Base-by-base conservation (phyloP, 2,113 vertebrate species). In the Menidia beryllina region DNA sequence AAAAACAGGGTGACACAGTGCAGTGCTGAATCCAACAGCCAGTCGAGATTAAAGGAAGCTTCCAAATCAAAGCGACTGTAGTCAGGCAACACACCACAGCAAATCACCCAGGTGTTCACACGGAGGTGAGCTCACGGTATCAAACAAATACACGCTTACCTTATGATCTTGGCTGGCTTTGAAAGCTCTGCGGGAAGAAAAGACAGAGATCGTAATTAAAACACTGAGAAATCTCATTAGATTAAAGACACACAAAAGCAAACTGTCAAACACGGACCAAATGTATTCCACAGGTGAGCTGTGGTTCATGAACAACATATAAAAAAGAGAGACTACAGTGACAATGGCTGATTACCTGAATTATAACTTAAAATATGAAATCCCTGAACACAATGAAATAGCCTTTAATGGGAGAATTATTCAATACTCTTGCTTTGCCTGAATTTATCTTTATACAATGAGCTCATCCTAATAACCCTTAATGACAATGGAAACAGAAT, bases 161-260 rank as follows among this genome's bases (percentile, higher is more conserved):
- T 94, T 94, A 72, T 89, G 88, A 30, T 93, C 91, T 63, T 74
- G 86, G 1, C 30, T 88, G 0, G 70, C 71, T 78, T 90, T 85
- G 82, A 86, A 87, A 66, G 89, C 85, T 91, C 93, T 93, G 82
- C 82, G 77, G 60, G 80, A 8, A 77, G 54, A 58, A 45, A 41
- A 62, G 14, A 20, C 5, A 25, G 2, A 48, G 57, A 51, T 6
- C 7, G 41, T 45, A n/a, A 4, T 45, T 14, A 72, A 64, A 67
- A 60, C 13, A 41, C 1, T 17, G 7, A 60, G 3, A 13, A 5
- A 7, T 27, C 2, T 45, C 19, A 45, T 6, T 19, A 26, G 7
- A 47, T 9, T 45, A 20, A 59, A 21, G 17, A 5, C 41, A 45
- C 14, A 5, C 6, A n/a, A 7, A 41, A 15, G 4, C 12, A 15